These are phyloP conservation scores for Hirtodrosophila duncani DNA, from an alignment of 2,888 invertebrate genomes.

Conservation along the genomic window DNA sequence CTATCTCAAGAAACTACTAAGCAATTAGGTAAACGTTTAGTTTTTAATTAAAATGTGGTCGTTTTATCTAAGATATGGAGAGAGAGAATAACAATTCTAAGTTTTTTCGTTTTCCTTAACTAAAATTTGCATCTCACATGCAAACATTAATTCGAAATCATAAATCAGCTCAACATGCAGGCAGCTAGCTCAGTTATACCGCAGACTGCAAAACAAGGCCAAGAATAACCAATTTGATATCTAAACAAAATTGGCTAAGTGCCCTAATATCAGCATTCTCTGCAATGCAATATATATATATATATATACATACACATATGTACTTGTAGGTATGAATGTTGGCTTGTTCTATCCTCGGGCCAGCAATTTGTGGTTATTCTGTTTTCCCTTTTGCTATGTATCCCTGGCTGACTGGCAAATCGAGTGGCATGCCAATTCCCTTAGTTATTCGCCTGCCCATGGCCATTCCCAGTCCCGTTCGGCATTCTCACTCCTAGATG, in stretches of 20 bases:
- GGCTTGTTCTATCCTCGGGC: constrained; percentile 29
- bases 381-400: constrained; percentile 45
- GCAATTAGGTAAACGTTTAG: neutral
- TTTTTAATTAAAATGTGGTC: constrained; percentile 18
- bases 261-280: too few relatives aligned
- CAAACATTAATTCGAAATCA: constrained; percentile 11
- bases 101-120: constrained; percentile 7
- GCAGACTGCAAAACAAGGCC: neutral
- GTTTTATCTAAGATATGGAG: too few relatives aligned
- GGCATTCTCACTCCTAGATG: constrained; percentile 2
- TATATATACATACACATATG: neutral
- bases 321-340: constrained; percentile 9
- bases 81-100: constrained; percentile 20
- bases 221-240: constrained; percentile 27
- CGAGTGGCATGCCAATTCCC: constrained; percentile 1
- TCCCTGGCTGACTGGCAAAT: neutral
- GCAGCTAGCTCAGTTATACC: too few relatives aligned
- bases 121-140: constrained; percentile 25
- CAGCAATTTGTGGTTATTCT: constrained; percentile 57
- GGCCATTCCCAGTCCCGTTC: too few relatives aligned
- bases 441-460: too few relatives aligned
- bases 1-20: too few relatives aligned
- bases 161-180: constrained; percentile 47
- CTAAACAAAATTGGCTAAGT: constrained; percentile 26
- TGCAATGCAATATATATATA: too few relatives aligned